Evolutionary conservation across 23 tunicate species (phyloP).

Genomic region (Trididemnum nubilum): DNA sequence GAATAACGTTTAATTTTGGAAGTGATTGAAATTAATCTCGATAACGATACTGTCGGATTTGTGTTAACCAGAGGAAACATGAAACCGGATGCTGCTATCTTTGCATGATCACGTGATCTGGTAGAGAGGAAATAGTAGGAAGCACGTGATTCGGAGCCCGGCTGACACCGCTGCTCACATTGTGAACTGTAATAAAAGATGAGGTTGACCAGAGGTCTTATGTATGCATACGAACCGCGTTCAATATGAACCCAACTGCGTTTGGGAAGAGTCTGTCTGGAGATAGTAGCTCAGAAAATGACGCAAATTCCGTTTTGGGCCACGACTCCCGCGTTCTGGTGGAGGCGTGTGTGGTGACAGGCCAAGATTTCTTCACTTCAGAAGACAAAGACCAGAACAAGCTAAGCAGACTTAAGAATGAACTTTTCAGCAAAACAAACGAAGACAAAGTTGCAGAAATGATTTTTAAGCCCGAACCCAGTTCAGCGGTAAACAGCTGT

Average conservation of each 20-base stretch:
- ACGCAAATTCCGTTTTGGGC: background rate
- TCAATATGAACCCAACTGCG: background rate
- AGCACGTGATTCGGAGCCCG: constrained; percentile 34
- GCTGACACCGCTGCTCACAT: background rate
- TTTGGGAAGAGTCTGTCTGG: background rate
- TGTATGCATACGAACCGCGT: background rate
- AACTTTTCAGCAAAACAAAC: background rate
- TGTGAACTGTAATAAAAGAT: background rate
- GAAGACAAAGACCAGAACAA: background rate
- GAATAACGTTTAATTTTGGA: too few relatives aligned
- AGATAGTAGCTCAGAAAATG: background rate
- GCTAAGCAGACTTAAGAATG: background rate
- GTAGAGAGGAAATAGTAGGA: constrained; percentile 31
- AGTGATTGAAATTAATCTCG: background rate
- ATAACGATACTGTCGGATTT: constrained; percentile 9
- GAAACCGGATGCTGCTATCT: constrained; percentile 34
- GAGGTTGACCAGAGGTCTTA: background rate
- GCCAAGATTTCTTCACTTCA: background rate
- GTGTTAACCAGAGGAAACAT: constrained; percentile 27
- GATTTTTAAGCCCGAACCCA: background rate
- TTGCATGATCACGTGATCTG: constrained; percentile 33
- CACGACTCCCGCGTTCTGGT: background rate
- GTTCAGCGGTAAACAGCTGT: background rate
- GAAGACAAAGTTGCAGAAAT: too few relatives aligned
- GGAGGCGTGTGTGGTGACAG: background rate